A percentile compares a stretch with the other conserved stretches of the same genome.
Conservation (phyloP, 2,888 invertebrate species). For the Eretmocerus hayati region DNA sequence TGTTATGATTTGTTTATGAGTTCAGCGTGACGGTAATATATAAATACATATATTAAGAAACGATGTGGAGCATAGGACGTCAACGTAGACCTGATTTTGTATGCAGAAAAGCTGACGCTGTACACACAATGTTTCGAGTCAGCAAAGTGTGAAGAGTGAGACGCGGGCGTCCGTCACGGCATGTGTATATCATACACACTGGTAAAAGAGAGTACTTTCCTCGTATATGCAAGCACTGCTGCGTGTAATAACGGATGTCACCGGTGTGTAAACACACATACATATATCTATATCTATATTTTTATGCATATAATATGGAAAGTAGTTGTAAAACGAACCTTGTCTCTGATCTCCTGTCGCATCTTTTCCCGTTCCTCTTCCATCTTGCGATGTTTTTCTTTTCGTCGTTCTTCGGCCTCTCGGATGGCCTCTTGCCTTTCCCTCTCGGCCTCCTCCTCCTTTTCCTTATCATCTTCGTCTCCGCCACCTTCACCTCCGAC, state of each 20-base stretch:
- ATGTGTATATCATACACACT: too few relatives aligned
- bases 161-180: too few relatives aligned
- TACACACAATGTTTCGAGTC: too few relatives aligned
- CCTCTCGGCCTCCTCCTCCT: conserved; percentile 96
- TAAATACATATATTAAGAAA: too few relatives aligned
- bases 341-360: conserved; percentile 98
- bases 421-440: conserved; percentile 96
- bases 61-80: too few relatives aligned
- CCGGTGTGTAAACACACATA: neutral
- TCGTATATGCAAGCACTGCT: neutral
- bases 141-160: too few relatives aligned
- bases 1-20: too few relatives aligned
- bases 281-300: neutral
- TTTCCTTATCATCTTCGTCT: conserved; percentile 93
- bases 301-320: neutral
- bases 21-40: too few relatives aligned
- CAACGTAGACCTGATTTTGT: too few relatives aligned
- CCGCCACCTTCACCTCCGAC: conserved; percentile 84
- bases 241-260: neutral
- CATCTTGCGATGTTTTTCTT: conserved; percentile 99
- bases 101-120: too few relatives aligned
- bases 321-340: conserved; percentile 58
- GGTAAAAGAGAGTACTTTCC: too few relatives aligned
- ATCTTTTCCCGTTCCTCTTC: conserved; percentile 98
- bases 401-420: conserved; percentile 95